Conservation (phyloP, 2,113 vertebrate species). For the Sardina pilchardus region DNA sequence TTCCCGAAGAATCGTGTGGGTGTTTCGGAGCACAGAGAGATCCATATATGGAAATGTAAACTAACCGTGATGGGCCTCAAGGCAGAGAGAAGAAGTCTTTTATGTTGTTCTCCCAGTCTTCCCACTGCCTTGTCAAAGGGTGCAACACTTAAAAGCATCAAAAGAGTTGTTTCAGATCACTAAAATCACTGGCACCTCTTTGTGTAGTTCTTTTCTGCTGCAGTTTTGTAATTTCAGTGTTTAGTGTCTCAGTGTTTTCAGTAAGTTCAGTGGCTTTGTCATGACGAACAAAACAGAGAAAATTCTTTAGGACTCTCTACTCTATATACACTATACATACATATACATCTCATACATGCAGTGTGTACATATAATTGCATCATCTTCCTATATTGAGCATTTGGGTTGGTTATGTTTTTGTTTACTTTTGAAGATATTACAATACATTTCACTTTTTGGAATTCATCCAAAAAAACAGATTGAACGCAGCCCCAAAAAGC, state of each 20-base stretch:
- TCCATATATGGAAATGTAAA: constrained; percentile 12
- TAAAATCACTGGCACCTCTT: background rate
- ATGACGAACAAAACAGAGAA: too few relatives aligned
- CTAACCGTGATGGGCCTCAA: background rate
- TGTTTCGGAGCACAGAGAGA: background rate
- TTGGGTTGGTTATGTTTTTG: background rate
- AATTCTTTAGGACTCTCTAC: too few relatives aligned
- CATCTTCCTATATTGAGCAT: background rate
- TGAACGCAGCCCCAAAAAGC: background rate
- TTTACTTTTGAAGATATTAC: background rate
- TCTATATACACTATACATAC: too few relatives aligned
- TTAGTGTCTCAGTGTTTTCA: too few relatives aligned
- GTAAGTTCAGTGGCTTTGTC: background rate
- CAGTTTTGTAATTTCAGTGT: background rate
- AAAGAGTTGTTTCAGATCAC: background rate
- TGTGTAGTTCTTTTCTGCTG: background rate
- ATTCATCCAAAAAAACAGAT: background rate
- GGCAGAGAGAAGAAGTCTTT: background rate
- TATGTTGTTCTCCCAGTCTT: background rate
- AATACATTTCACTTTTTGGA: background rate
- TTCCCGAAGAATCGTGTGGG: background rate
- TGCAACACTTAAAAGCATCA: background rate
- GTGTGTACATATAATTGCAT: too few relatives aligned
- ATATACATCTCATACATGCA: too few relatives aligned
- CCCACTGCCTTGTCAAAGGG: background rate